Evolutionary conservation across 2,113 vertebrate genomes (phyloP).

Genomic region (Trogon surrucura): DNA sequence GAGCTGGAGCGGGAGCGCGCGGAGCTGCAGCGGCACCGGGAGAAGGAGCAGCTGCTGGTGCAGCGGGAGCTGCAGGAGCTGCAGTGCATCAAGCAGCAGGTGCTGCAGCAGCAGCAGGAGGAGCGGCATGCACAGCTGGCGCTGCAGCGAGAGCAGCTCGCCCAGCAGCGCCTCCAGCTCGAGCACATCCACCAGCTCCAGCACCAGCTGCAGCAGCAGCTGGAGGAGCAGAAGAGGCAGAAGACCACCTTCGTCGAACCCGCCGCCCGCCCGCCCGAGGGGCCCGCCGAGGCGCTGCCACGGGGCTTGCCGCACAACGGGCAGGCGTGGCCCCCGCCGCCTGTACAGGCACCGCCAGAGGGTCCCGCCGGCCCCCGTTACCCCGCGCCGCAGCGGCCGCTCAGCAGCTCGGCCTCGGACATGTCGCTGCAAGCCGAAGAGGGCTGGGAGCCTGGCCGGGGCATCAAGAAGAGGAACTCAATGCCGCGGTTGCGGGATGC

Average conservation of each 20-base stretch:
- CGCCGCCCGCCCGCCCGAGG: constrained; percentile 79
- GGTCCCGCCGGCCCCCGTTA: constrained; percentile 60
- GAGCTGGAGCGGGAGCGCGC: constrained; percentile 94
- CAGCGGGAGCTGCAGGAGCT: constrained; percentile 96
- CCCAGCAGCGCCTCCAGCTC: constrained; percentile 94
- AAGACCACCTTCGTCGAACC: constrained; percentile 87
- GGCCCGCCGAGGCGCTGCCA: constrained; percentile 38
- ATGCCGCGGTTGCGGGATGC: constrained; percentile 93
- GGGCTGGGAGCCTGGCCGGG: constrained; percentile 77
- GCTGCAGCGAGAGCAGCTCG: constrained; percentile 94
- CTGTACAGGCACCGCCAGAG: constrained; percentile 35
- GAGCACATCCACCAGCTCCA: constrained; percentile 98
- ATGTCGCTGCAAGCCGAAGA: constrained; percentile 93
- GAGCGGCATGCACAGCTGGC: constrained; percentile 94
- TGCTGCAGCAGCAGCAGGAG: constrained; percentile 95
- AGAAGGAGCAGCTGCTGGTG: constrained; percentile 95
- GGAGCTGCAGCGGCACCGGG: constrained; percentile 92
- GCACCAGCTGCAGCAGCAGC: constrained; percentile 95
- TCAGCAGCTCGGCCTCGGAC: constrained; percentile 92
- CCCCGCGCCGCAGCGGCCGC: constrained; percentile 77
- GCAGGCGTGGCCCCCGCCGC: constrained; percentile 85
- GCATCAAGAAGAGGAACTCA: constrained; percentile 94
- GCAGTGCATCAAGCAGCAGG: constrained; percentile 97
- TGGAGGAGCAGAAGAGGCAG: constrained; percentile 96
- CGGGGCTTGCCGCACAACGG: constrained; percentile 85